Conservation (phyloP, 2,888 invertebrate species). For the Carcina quercana region DNA sequence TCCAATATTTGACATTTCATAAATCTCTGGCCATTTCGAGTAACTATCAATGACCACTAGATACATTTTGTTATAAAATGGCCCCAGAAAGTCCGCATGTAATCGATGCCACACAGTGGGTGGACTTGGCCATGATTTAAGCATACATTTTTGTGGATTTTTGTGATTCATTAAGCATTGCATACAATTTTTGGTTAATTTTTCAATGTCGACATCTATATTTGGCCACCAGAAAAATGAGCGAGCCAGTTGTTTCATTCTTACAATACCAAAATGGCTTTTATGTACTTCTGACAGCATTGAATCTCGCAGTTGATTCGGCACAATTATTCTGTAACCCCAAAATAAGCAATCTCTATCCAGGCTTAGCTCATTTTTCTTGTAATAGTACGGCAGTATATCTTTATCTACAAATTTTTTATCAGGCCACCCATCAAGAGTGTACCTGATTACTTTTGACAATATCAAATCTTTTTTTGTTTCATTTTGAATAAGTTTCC, state of each 20-base stretch:
- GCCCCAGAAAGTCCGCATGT: conserved; percentile 8
- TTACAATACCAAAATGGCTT: conserved; percentile 9
- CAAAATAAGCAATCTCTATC: conserved; percentile 12
- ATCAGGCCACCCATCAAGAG: conserved; percentile 7
- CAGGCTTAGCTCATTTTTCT: conserved; percentile 14
- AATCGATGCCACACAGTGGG: conserved; percentile 1
- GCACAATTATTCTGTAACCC: conserved; percentile 3
- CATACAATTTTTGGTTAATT: conserved; percentile 1
- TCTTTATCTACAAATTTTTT: too few species aligned
- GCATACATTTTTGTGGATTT: conserved; percentile 1
- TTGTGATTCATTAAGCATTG: neutral
- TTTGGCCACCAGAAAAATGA: conserved; percentile 8
- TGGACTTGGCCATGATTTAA: conserved; percentile 4
- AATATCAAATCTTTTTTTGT: conserved; percentile 4
- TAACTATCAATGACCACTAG: conserved; percentile 5
- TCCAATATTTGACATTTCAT: conserved; percentile 5
- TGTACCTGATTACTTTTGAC: conserved; percentile 1
- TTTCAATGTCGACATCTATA: conserved; percentile 8
- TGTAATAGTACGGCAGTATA: conserved; percentile 16
- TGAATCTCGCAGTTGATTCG: neutral
- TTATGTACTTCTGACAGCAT: conserved; percentile 4
- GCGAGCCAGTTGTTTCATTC: conserved; percentile 7
- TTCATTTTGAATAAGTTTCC: conserved; percentile 5
- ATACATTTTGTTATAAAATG: conserved; percentile 3
- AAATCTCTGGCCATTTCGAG: conserved; percentile 10